phyloP scores from a whole-genome alignment of 2,113 vertebrate species.

The Hystrix cristata region DNA sequence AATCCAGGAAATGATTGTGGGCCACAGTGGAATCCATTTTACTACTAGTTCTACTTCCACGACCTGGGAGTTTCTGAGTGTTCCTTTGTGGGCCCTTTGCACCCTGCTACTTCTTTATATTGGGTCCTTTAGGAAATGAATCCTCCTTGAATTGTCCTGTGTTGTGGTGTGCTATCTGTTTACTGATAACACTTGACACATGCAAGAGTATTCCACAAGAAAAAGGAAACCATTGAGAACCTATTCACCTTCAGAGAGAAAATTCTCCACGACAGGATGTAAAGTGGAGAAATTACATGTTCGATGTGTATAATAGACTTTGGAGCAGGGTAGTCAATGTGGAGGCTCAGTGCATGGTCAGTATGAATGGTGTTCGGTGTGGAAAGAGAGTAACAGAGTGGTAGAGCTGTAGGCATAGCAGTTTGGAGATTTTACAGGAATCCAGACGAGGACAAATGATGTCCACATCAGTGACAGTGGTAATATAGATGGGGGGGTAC shows the following conservation, averaged over 20 bases:
- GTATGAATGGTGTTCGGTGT: not conserved
- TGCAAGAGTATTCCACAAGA: not conserved
- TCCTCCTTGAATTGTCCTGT: not conserved
- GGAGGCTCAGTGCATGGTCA: not conserved
- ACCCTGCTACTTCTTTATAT: not conserved
- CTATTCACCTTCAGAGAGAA: not conserved
- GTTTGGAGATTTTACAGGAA: not conserved
- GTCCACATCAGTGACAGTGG: not conserved
- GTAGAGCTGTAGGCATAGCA: not conserved
- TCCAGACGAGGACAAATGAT: not conserved
- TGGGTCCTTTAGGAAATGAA: conserved; percentile 32
- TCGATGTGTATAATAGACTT: not conserved
- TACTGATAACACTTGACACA: not conserved
- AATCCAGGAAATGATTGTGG: not conserved
- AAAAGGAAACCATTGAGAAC: not conserved
- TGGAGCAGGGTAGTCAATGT: not conserved
- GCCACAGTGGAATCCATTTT: not conserved
- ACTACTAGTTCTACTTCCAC: not conserved
- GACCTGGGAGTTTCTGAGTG: not conserved
- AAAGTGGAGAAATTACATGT: not conserved
- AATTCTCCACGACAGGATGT: not conserved
- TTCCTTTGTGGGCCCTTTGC: not conserved
- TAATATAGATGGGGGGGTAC: not conserved
- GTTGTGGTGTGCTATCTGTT: not conserved
- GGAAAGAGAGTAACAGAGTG: not conserved